A percentile compares a stretch with the other conserved stretches of the same genome.
Evolutionary conservation across 2,888 invertebrate genomes (phyloP).

Genomic region (Andrena bucephala): DNA sequence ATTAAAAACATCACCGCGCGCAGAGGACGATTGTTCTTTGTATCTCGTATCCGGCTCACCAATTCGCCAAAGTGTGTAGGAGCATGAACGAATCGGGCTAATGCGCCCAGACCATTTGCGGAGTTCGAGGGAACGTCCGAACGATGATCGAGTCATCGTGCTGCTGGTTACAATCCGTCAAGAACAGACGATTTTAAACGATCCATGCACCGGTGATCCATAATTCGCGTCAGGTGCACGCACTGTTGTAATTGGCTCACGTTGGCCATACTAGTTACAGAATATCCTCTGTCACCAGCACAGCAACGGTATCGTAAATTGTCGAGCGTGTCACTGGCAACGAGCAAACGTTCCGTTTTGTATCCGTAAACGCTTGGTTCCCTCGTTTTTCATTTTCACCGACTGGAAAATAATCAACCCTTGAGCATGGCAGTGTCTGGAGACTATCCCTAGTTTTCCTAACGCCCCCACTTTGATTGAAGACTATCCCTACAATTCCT

Average conservation of each 20-base stretch:
- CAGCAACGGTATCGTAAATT: conserved; percentile 65
- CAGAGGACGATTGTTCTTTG: neutral
- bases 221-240: conserved; percentile 72
- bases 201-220: conserved; percentile 60
- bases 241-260: conserved; percentile 66
- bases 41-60: neutral
- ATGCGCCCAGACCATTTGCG: neutral
- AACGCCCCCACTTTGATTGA: too few species aligned
- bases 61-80: neutral
- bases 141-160: neutral
- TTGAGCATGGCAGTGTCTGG: too few species aligned
- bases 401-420: neutral
- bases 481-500: too few species aligned
- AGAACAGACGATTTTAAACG: conserved; percentile 63
- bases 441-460: too few species aligned
- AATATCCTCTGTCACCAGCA: conserved; percentile 55
- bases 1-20: neutral
- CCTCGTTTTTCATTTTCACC: conserved; percentile 4
- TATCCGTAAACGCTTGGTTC: conserved; percentile 11
- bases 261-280: conserved; percentile 55
- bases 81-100: neutral
- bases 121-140: neutral
- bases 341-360: conserved; percentile 32
- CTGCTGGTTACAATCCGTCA: conserved; percentile 32
- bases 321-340: conserved; percentile 63